Percentiles rank a stretch among this genome's conserved stretches.
Evolutionary conservation across 2,797 vertebrate species (phyloP).

Genomic region (Mallotus villosus): DNA sequence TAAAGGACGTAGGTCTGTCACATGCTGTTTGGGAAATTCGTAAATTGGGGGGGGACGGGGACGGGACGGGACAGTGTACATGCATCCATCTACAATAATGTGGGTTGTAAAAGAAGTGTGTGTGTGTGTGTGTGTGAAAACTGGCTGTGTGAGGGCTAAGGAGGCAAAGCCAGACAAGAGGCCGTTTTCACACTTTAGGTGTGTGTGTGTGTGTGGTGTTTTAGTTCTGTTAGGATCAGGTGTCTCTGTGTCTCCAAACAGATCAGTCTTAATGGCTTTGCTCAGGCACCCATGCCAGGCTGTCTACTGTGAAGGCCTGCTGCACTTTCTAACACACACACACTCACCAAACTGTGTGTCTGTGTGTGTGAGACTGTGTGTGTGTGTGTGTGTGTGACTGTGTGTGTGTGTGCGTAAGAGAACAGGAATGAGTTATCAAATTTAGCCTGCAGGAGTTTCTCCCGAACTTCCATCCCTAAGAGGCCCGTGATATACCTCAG

Average conservation of each 20-base stretch:
- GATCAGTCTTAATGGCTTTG: slow-evolving; percentile 1
- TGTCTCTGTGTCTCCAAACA: slow-evolving; percentile 12
- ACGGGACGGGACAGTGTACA: too few relatives aligned
- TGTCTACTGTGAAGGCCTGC: background rate
- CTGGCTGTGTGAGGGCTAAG: background rate
- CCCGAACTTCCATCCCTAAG: background rate
- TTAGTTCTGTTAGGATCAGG: slow-evolving; percentile 10
- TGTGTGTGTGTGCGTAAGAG: background rate
- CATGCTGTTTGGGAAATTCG: background rate
- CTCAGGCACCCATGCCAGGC: background rate
- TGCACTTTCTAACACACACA: background rate
- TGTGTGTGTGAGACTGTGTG: background rate
- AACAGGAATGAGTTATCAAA: too few relatives aligned
- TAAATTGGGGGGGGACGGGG: background rate
- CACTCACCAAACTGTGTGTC: background rate
- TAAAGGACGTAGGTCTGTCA: background rate
- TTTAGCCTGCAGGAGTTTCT: background rate
- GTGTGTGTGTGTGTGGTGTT: background rate
- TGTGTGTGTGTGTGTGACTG: background rate
- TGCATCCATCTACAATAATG: background rate
- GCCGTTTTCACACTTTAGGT: too few relatives aligned
- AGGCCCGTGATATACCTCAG: background rate
- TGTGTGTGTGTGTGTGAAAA: background rate
- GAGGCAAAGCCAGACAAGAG: too few relatives aligned
- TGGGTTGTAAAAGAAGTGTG: background rate